phyloP scores from a whole-genome alignment of 2,888 invertebrate species.

The Helleia helle region DNA sequence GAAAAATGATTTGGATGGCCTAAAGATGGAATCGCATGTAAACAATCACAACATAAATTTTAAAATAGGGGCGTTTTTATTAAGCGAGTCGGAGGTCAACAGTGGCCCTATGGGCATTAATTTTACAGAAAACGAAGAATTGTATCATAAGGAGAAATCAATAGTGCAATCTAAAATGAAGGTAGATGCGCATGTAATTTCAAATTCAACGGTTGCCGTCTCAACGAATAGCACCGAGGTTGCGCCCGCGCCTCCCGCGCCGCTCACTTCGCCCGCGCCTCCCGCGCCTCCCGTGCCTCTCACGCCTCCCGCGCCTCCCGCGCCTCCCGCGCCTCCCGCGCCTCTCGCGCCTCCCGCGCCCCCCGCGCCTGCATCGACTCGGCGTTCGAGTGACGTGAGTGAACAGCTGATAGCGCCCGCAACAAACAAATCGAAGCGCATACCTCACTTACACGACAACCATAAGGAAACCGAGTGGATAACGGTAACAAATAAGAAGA shows the following conservation, averaged over 20 bases:
- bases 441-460: neutral
- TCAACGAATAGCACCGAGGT: no score
- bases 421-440: neutral
- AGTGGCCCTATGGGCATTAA: neutral
- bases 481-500: slow-evolving; percentile 9
- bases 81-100: neutral
- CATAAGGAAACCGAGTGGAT: neutral
- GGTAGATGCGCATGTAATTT: no score
- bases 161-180: neutral
- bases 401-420: neutral
- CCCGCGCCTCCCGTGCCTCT: no score
- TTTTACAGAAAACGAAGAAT: neutral
- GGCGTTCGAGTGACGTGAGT: neutral
- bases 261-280: no score
- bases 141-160: neutral
- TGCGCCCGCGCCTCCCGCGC: no score
- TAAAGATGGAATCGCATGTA: neutral
- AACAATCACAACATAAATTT: slow-evolving; percentile 8
- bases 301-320: no score
- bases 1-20: neutral
- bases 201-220: no score
- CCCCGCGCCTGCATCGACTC: neutral
- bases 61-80: slow-evolving; percentile 9
- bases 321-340: no score
- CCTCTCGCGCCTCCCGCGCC: no score